Conservation (phyloP, 2,797 vertebrate species). For the Sarcoramphus papa region DNA sequence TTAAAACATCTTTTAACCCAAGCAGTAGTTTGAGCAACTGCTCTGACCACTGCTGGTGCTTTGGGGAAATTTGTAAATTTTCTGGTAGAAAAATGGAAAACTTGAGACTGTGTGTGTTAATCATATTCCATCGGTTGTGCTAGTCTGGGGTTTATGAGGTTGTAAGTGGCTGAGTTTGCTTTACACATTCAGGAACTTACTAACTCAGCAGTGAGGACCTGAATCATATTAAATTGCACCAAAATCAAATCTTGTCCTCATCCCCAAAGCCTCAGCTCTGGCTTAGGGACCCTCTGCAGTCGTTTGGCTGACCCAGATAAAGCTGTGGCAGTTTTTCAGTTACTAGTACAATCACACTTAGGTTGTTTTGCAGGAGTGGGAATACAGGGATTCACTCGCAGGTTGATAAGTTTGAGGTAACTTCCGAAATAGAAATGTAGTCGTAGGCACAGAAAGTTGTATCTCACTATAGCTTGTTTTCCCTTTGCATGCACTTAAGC, state of each 20-base stretch:
- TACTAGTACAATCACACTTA: neutral
- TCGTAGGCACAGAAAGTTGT: neutral
- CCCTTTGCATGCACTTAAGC: neutral
- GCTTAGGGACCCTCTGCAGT: neutral
- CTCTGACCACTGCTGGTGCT: neutral
- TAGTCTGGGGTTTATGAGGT: neutral
- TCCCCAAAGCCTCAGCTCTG: neutral
- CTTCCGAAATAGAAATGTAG: neutral
- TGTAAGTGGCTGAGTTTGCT: neutral
- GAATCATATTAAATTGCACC: neutral
- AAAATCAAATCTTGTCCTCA: neutral
- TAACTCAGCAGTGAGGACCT: constrained; percentile 9
- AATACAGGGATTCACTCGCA: neutral
- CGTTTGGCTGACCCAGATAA: neutral
- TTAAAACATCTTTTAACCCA: neutral
- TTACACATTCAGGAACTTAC: neutral
- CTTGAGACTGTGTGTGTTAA: neutral
- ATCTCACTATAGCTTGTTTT: neutral
- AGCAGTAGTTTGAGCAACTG: neutral
- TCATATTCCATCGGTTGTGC: neutral
- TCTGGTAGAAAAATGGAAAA: neutral
- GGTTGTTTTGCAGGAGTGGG: neutral
- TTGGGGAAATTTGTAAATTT: neutral
- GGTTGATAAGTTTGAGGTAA: neutral
- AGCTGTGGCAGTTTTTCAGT: neutral